Base-by-base conservation (phyloP, 1,140 invertebrate species). In the Drosophila hydei region DNA sequence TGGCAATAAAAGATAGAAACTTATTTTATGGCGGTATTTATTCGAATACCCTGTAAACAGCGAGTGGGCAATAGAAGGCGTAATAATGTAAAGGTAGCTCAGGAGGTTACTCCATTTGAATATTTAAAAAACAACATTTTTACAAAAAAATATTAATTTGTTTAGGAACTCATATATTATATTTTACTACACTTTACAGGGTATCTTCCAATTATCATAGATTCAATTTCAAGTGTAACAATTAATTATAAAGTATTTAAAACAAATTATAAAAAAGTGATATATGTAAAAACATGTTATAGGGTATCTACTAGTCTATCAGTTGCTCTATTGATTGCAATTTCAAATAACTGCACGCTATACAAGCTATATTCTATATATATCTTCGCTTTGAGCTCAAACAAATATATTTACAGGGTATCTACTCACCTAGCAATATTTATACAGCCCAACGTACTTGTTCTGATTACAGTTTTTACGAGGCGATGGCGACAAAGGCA, bases 1-100 rank as follows among this genome's bases (percentile, higher is more conserved):
- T 70, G 68, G 83, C 84, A 81, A 89, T 89, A 88, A 88, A 88
- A 83, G 78, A 88, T 83, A 88, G 72, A 87, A 88, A 88, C 84
- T 88, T 88, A 88, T 88, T 88, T 88, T 88, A 88, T 88, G 83
- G 83, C 83, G 72, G 83, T 88, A 88, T 88, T 88, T 88, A 88
- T 88, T 88, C 79, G 54, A 36, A 33, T 52, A 52, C 50, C 18
- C 54, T 43, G 38, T 27, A 18, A 30, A 0, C 9, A 18, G 2
- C 16, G 11, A 18, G 8, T 6, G 14, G 38, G 1, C 3, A 12
- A 6, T 2, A n/a, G n/a, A 23, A 23, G 21, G 23, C 23, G 8
- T 43, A 25, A 27, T 27, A 21, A 2, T 9, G 4, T 9, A 23
- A 12, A 8, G 11, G 0, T n/a, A 14, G 21, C 21, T 0, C 3